Evolutionary conservation across 2,888 invertebrate species (phyloP), one percentile per base, ranked within the genome.

Genomic region (Xestia ashworthii): DNA sequence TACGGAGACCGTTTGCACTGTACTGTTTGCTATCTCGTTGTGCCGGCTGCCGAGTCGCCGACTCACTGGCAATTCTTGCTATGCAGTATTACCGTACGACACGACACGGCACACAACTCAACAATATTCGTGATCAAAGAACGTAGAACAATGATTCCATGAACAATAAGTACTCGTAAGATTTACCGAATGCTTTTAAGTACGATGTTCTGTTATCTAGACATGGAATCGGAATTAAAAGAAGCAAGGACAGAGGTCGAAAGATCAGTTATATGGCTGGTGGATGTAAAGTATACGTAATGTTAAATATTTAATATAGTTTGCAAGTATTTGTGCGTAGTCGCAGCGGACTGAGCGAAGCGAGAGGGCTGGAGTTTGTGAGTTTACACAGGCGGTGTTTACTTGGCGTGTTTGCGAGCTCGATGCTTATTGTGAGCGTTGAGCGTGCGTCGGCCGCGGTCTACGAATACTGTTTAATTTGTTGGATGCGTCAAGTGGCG

Each of bases 401-500:
- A 91, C 91, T 78, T 90, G 90, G 89, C 82, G 85, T 93, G 93
- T 95, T 93, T 93, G 92, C 89, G 78, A 89, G 90, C 83, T 86
- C 91, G 88, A 91, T 92, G 94, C 93, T 93, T 94, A 94, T 94
- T 94, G 94, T 93, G 91, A 90, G 86, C 88, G 89, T 71, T 92
- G 91, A 90, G 87, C 89, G 90, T 83, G 86, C 85, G 88, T 82
- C 83, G 73, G 86, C 81, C 87, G 85, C 82, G 76, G 89, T 87
- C 87, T 86, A 82, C 86, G 88, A 89, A 90, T 89, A 91, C 89
- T 89, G 90, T 91, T 91, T 91, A 90, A 92, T 92, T 89, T 91
- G 89, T 89, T 88, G 88, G 88, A 89, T 89, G 87, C 88, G 84
- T 87, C 86, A 84, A 87, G 88, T 84, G 87, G 82, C 81, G 81